These are phyloP conservation scores for Apostichopus parvimensis DNA, from an alignment of 35 echinoderm and acorn worm genomes.

Conservation along the genomic window DNA sequence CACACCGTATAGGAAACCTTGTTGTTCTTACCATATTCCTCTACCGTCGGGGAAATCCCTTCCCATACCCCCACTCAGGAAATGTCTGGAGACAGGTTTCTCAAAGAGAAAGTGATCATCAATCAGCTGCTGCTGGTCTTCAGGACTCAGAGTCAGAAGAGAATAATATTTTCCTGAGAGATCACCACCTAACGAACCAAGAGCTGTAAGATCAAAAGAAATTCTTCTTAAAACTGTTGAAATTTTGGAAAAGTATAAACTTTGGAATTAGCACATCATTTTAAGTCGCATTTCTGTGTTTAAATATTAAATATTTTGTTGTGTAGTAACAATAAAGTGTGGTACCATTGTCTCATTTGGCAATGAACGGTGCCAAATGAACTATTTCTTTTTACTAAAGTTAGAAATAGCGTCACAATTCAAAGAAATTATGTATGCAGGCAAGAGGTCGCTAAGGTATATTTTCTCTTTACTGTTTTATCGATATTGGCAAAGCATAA, in stretches of 20 bases:
- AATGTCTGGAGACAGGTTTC: slow-evolving; percentile 81
- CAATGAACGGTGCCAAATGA: too few relatives aligned
- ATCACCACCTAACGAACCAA: slow-evolving; percentile 58
- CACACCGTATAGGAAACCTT: too few relatives aligned
- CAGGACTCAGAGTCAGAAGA: slow-evolving; percentile 48
- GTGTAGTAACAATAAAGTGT: background rate
- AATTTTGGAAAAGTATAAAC: too few relatives aligned
- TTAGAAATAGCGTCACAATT: too few relatives aligned
- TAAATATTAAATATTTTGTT: background rate
- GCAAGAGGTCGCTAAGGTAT: too few relatives aligned
- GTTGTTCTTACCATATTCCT: slow-evolving; percentile 82
- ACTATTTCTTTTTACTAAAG: too few relatives aligned
- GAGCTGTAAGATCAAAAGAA: slow-evolving; percentile 1
- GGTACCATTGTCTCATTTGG: too few relatives aligned
- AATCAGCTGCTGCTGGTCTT: slow-evolving; percentile 85
- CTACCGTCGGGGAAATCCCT: slow-evolving; percentile 87
- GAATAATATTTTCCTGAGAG: slow-evolving; percentile 79
- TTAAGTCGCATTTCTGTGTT: background rate
- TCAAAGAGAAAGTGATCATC: slow-evolving; percentile 91
- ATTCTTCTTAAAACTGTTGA: too few relatives aligned
- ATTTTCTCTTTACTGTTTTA: background rate
- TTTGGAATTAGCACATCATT: background rate
- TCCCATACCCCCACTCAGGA: slow-evolving; percentile 84
- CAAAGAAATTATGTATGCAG: too few relatives aligned
- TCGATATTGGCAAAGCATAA: too few relatives aligned